Percentiles rank a stretch among this genome's conserved stretches.
These are phyloP conservation scores for Lerema accius DNA, from an alignment of 1,140 invertebrate species.

Conservation along the genomic window DNA sequence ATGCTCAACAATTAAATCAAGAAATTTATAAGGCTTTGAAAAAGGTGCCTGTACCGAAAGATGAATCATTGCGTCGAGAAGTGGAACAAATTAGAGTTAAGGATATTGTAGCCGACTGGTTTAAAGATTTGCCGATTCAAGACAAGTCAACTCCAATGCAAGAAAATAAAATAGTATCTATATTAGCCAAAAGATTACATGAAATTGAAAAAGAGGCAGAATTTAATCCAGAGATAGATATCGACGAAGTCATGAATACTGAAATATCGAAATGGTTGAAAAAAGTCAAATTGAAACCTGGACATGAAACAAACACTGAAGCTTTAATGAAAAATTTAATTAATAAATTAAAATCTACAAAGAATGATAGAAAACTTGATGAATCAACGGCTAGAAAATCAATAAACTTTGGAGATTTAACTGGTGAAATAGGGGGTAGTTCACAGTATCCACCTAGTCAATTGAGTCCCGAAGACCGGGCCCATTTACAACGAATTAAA, in stretches of 20 bases:
- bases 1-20: constrained; percentile 39
- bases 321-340: constrained; percentile 5
- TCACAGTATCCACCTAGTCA: constrained; percentile 25
- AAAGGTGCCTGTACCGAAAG: constrained; percentile 43
- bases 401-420: constrained; percentile 10
- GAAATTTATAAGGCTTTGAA: constrained; percentile 46
- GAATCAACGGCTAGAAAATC: constrained; percentile 11
- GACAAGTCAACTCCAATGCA: constrained; percentile 2
- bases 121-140: constrained; percentile 38
- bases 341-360: constrained; percentile 9
- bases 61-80: constrained; percentile 40
- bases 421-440: background rate
- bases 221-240: background rate
- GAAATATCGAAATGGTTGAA: constrained; percentile 33
- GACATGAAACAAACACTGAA: background rate
- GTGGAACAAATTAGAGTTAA: constrained; percentile 42
- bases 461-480: constrained; percentile 29
- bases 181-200: constrained; percentile 31
- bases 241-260: constrained; percentile 8
- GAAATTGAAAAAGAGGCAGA: constrained; percentile 31
- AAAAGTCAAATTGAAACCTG: constrained; percentile 11
- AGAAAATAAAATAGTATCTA: constrained; percentile 26
- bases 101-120: constrained; percentile 40
- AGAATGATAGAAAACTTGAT: constrained; percentile 8
- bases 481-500: constrained; percentile 30